Base-by-base conservation (phyloP, 2,797 vertebrate genomes). In the Halcyon chelicuti region DNA sequence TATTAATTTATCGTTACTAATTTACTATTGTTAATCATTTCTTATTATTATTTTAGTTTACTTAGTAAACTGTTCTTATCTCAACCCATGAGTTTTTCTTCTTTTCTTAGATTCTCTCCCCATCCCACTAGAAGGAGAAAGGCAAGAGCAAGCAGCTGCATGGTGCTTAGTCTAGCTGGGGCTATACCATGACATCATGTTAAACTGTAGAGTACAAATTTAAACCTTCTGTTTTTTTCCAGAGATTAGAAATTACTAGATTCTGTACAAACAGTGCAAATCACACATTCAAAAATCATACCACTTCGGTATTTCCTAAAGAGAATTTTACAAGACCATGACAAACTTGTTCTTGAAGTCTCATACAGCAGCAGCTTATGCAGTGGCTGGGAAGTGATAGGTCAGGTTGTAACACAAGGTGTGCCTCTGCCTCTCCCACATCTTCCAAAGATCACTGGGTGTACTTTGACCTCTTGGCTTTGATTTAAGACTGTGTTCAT, bases 281-380 rank as follows among this genome's bases (percentile, higher is more conserved):
- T 70, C 16, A 12, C 33, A 17, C 4, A 2, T 18, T 74, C 14
- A 62, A 44, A 61, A 39, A 5, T 22, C 2, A 2, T 33, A n/a
- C 28, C 14, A 12, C 21, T 13, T 29, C 3, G 9, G 4, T 79
- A 10, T 57, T 61, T 61, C 25, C 26, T 33, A 11, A 54, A 82
- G 46, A 25, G 55, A 60, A 18, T 1, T 1, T 61, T 23, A 19
- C 8, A 8, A n/a, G 49, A 1, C 8, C 31, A 5, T 2, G 1
- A 40, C 23, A 18, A 21, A n/a, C 8, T 26, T 90, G 40, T 51
- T 67, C 25, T 22, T 37, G 37, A 39, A 17, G 81, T 23, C 21
- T 22, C 5, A 1, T 4, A 8, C 4, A 39, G 37, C 16, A 40
- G 1, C 2, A 13, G 28, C 21, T 23, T 14, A 1, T 5, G 31